These are phyloP conservation scores for Galeruca laticollis DNA, from an alignment of 2,888 invertebrate genomes.

Conservation along the genomic window DNA sequence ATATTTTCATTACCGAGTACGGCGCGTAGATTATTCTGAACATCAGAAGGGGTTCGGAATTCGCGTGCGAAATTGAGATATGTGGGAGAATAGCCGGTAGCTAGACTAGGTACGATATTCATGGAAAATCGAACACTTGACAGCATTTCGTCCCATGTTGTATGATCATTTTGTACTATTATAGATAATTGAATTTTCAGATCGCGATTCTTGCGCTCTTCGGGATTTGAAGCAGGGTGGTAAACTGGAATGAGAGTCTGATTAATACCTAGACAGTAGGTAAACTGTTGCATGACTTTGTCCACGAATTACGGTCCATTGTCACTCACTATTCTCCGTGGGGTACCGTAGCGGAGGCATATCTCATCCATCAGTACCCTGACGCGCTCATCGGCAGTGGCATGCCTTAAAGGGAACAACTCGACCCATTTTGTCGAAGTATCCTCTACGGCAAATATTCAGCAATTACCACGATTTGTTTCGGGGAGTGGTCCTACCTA, in stretches of 20 bases:
- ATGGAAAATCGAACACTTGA: constrained; percentile 58
- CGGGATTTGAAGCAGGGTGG: constrained; percentile 44
- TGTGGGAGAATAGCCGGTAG: constrained; percentile 55
- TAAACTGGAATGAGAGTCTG: too few relatives aligned
- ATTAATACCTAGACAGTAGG: constrained; percentile 51
- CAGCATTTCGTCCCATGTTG: constrained; percentile 49
- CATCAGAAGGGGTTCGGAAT: constrained; percentile 47
- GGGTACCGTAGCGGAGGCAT: constrained; percentile 56
- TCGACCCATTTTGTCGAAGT: too few relatives aligned
- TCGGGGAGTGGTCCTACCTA: constrained; percentile 54
- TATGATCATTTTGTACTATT: constrained; percentile 52
- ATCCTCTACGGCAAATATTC: constrained; percentile 50
- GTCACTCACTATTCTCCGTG: constrained; percentile 57
- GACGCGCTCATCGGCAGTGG: constrained; percentile 47
- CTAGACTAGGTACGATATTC: constrained; percentile 53
- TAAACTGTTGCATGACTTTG: constrained; percentile 57
- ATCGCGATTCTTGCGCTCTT: constrained; percentile 52
- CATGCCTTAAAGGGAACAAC: too few relatives aligned
- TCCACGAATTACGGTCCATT: constrained; percentile 60
- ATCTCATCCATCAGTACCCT: constrained; percentile 51
- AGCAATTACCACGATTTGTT: constrained; percentile 31
- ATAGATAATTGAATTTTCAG: constrained; percentile 58
- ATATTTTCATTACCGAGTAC: constrained; percentile 34
- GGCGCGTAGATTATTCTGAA: constrained; percentile 35
- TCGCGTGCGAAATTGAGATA: too few relatives aligned